These are phyloP conservation scores for Coregonus suidteri DNA, from an alignment of 2,797 vertebrate species.

Conservation along the genomic window DNA sequence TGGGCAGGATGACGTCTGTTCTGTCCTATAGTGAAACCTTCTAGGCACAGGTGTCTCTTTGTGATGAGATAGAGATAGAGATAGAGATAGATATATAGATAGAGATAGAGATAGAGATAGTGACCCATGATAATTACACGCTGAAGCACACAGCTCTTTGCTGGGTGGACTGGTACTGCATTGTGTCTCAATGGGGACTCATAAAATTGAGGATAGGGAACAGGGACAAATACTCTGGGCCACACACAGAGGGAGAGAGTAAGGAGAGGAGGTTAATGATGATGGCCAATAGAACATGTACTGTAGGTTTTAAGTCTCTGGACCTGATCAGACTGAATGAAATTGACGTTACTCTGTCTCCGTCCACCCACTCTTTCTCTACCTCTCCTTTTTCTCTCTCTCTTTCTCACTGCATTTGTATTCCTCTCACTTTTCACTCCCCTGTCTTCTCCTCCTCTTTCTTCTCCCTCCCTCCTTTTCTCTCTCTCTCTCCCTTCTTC, in stretches of 20 bases:
- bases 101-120: slow-evolving; percentile 43
- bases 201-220: slow-evolving; percentile 39
- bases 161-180: slow-evolving; percentile 41
- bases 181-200: slow-evolving; percentile 45
- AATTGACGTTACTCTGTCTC: slow-evolving; percentile 51
- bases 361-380: background rate
- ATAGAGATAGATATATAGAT: background rate
- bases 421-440: background rate
- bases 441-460: background rate
- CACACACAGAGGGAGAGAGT: slow-evolving; percentile 12
- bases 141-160: slow-evolving; percentile 52
- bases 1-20: background rate
- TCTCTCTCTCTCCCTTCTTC: background rate
- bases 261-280: slow-evolving; percentile 28
- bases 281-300: slow-evolving; percentile 37
- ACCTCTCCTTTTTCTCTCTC: background rate
- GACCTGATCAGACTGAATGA: slow-evolving; percentile 16
- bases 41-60: slow-evolving; percentile 61
- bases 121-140: slow-evolving; percentile 55
- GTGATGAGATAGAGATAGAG: slow-evolving; percentile 57
- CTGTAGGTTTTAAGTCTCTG: slow-evolving; percentile 15
- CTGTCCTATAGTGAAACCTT: slow-evolving; percentile 3
- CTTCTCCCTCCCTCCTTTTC: background rate
- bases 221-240: slow-evolving; percentile 24
- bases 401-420: background rate